Evolutionary conservation across 2,113 vertebrate species (phyloP).

Genomic region (Gorilla gorilla): DNA sequence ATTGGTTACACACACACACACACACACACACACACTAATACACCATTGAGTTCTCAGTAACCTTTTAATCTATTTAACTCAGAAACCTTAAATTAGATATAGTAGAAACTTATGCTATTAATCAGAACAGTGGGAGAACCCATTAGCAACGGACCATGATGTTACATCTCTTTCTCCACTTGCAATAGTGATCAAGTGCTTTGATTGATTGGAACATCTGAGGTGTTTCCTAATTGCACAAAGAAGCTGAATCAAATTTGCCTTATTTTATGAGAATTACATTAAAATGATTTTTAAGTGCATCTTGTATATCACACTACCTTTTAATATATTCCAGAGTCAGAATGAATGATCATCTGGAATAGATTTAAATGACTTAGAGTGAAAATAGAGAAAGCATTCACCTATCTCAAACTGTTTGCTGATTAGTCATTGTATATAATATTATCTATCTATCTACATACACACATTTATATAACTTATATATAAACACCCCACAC

Average conservation of each 20-base stretch:
- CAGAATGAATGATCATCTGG: neutral
- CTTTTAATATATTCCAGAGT: neutral
- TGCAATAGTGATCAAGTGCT: constrained; percentile 42
- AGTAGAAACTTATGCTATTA: constrained; percentile 29
- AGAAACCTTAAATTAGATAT: constrained; percentile 58
- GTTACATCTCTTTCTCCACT: constrained; percentile 63
- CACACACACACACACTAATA: neutral
- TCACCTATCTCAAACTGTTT: neutral
- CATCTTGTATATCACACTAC: constrained; percentile 50
- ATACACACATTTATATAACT: neutral
- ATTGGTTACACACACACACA: neutral
- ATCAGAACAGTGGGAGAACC: constrained; percentile 60
- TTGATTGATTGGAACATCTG: constrained; percentile 72
- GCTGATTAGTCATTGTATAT: neutral
- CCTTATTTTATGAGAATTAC: constrained; percentile 68
- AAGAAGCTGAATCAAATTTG: constrained; percentile 76
- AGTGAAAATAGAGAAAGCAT: neutral
- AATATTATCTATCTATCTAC: neutral
- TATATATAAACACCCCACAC: too few relatives aligned
- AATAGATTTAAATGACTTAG: constrained; percentile 21
- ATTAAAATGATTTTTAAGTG: constrained; percentile 72
- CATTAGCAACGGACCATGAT: constrained; percentile 64
- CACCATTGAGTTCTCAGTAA: constrained; percentile 70
- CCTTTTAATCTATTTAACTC: constrained; percentile 76
- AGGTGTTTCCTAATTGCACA: constrained; percentile 71